Conservation (phyloP, 1,140 invertebrate genomes). For the Popillia japonica region DNA sequence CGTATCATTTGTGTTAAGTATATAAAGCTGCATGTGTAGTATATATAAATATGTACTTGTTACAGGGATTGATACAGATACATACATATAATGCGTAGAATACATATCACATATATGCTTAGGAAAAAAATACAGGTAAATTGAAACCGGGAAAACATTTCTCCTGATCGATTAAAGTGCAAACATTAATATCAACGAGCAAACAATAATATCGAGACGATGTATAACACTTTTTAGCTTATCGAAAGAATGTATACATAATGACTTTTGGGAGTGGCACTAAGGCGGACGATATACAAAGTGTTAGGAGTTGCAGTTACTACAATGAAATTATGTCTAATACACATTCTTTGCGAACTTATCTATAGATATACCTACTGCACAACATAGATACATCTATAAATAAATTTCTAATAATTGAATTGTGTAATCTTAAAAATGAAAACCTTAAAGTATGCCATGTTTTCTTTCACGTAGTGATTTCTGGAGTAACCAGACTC, state of each 20-base stretch:
- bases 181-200: neutral
- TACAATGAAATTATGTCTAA: neutral
- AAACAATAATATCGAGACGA: conserved; percentile 24
- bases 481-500: neutral
- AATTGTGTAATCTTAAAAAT: too few species aligned
- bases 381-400: neutral
- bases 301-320: neutral
- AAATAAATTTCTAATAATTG: neutral
- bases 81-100: neutral
- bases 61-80: neutral
- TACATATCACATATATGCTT: too few species aligned
- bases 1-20: neutral
- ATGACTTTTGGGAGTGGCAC: conserved; percentile 8
- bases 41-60: neutral
- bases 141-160: neutral
- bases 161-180: conserved; percentile 11
- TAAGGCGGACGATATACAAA: neutral
- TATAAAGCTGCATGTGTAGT: neutral
- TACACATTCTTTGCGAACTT: neutral
- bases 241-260: conserved; percentile 21
- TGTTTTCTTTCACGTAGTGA: neutral
- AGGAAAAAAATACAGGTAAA: neutral
- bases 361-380: neutral
- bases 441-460: neutral
- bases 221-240: neutral